Percentiles rank a stretch among this genome's conserved stretches.
These are phyloP conservation scores for Danio rerio DNA, from an alignment of 2,113 vertebrate species.

Conservation along the genomic window GRCz12tu NC_133183.1:12750001-12750500, in stretches of 20 bases:
- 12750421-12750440: conserved; percentile 24
- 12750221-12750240: conserved; percentile 57
- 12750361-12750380: conserved; percentile 14
- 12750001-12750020: no score
- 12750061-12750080: no score
- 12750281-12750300: conserved; percentile 38
- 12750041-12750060: no score
- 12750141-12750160: no score
- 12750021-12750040: no score
- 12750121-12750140: no score
- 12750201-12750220: not conserved
- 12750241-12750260: conserved; percentile 54
- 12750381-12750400: conserved; percentile 21
- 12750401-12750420: conserved; percentile 44
- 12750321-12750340: not conserved
- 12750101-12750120: no score
- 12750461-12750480: not conserved
- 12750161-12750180: no score
- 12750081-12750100: no score
- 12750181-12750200: no score
- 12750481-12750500: conserved; percentile 60
- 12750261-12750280: conserved; percentile 39
- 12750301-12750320: conserved; percentile 34
- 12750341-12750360: conserved; percentile 10
- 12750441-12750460: not conserved